Evolutionary conservation across 2,113 vertebrate species (phyloP), one percentile per base, ranked within the genome.

Genomic region (Geococcyx californianus): DNA sequence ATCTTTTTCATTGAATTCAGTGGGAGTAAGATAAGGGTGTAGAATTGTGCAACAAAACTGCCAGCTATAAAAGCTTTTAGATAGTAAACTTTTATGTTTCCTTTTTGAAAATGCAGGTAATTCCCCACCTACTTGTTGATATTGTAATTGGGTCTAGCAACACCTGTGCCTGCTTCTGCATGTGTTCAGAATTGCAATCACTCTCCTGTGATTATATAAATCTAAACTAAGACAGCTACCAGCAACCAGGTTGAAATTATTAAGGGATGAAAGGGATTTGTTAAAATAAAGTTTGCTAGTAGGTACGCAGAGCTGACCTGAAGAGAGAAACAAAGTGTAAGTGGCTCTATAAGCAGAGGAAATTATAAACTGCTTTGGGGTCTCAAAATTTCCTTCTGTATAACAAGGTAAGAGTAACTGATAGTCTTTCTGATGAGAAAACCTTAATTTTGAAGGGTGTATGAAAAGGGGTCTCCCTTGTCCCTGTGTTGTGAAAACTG

Each of bases 391-490:
- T 90, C 5, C 26, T 75, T 33, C 31, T 78, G 21, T 33, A 18
- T 75, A 5, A 38, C 6, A 31, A 77, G 63, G 83, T 86, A 72
- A 11, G 80, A 16, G 4, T 24, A 70, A 33, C 4, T 36, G 33
- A 24, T 23, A 45, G 7, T 0, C 6, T 73, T 76, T 40, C 4
- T 40, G 6, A 24, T 33, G 7, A 68, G 23, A n/a, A 62, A 75
- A 3, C 1, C 4, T 1, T 25, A 3, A 12, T 1, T 42, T 34
- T 28, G 13, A 16, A 62, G 4, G 0, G 18, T 5, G 0, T 28
- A 18, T 28, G 38, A 13, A 55, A 74, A 84, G 16, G 7, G 12
- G 4, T 11, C 7, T 88, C 31, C 1, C 2, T 45, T 63, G 14
- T 56, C 7, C 1, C 6, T 31, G 3, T 34, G 11, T 29, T 73